Evolutionary conservation across 2,797 vertebrate genomes (phyloP), one percentile per base, ranked within the genome.

Genomic region (Trematomus bernacchii): DNA sequence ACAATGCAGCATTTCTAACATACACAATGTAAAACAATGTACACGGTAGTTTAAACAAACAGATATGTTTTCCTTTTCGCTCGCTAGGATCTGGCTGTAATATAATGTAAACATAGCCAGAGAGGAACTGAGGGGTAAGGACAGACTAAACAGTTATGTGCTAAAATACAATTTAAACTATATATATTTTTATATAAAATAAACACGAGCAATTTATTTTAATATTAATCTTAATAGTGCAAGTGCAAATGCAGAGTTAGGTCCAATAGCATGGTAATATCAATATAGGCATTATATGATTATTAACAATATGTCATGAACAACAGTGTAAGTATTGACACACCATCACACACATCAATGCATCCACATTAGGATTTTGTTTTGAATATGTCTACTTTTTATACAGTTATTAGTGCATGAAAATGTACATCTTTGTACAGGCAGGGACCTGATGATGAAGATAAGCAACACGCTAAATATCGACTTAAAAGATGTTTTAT

Each of bases 101-200:
- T 85, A 83, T 77, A 77, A 72, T 92, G 92, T 94, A 93, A 94
- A 94, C 93, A 77, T 64, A 92, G 85, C 88, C 89, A 91, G 83
- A 85, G 72, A 82, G 61, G 70, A 89, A 82, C 76, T 58, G 76
- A 84, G 70, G 64, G 42, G 66, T 52, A 46, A 61, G 23, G 62
- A 51, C 60, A 47, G 65, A 77, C 72, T 79, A 65, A 65, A 83
- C 74, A 86, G 51, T 73, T 60, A 80, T 79, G 76, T 76, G 71
- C 85, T 73, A 57, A 76, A 76, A 87, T 83, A 84, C 60, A 85
- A 59, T 58, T 79, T 76, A 73, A 73, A 82, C 55, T 60, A 61
- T 61, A 82, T 77, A 64, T 60, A 13, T 66, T 80, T 80, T 54
- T 64, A 86, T 77, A 77, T 60, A 91, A 91, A 88, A 93, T 89